These are phyloP conservation scores for Apis mellifera DNA, from an alignment of 1,140 invertebrate genomes.

Conservation along the genomic window DNA sequence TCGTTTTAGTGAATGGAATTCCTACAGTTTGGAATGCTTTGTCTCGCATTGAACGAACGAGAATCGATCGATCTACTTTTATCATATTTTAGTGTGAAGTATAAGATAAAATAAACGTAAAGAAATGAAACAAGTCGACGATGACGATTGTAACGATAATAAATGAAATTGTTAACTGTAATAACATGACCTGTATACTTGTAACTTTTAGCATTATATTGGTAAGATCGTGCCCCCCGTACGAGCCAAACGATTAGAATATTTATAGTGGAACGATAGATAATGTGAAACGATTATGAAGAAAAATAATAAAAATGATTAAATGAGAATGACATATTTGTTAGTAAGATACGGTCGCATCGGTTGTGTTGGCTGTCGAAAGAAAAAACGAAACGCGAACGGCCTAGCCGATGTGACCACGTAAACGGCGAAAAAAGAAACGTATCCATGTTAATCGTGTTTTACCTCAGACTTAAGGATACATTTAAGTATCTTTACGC, in stretches of 20 bases:
- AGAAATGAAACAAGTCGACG: conserved; percentile 48
- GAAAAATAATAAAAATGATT: conserved; percentile 22
- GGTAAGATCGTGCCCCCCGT: conserved; percentile 78
- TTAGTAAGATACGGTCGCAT: conserved; percentile 56
- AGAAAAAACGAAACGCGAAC: conserved; percentile 9
- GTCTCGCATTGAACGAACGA: conserved; percentile 57
- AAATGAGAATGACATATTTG: conserved; percentile 28
- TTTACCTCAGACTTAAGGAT: conserved; percentile 54
- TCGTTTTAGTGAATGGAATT: conserved; percentile 59
- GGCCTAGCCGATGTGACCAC: conserved; percentile 33
- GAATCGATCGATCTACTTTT: conserved; percentile 69
- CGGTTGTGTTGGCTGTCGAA: conserved; percentile 7
- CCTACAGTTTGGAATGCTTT: conserved; percentile 67
- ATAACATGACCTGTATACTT: conserved; percentile 78
- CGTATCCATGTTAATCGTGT: conserved; percentile 46
- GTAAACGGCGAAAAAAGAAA: conserved; percentile 26
- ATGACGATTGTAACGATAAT: conserved; percentile 74
- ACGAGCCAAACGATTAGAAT: conserved; percentile 72
- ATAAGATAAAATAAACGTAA: conserved; percentile 76
- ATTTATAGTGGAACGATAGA: conserved; percentile 62
- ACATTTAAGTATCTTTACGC: conserved; percentile 72
- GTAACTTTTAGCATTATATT: conserved; percentile 82
- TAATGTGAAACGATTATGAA: conserved; percentile 43
- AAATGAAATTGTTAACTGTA: conserved; percentile 76
- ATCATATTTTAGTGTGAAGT: conserved; percentile 72